Percentiles rank a stretch among this genome's conserved stretches.
Conservation (phyloP, 1,140 invertebrate species). For the Tribolium castaneum region DNA sequence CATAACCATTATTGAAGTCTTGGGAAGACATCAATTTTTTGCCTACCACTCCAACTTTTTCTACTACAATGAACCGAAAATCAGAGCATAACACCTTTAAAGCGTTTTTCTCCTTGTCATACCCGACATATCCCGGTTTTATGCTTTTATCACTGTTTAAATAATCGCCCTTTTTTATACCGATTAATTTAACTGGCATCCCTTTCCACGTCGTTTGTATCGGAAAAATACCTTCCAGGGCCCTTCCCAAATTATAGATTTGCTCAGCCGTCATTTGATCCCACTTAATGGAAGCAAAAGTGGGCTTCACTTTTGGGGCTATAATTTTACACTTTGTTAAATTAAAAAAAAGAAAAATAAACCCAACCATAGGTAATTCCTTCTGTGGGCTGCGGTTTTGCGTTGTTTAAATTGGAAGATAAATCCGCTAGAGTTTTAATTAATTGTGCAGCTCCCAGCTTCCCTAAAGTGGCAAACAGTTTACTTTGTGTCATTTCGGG, state of each 20-base stretch:
- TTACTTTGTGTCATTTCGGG: constrained; percentile 74
- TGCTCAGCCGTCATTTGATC: constrained; percentile 68
- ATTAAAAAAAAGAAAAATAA: constrained; percentile 36
- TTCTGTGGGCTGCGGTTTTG: constrained; percentile 70
- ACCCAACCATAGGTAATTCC: constrained; percentile 76
- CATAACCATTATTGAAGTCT: constrained; percentile 78
- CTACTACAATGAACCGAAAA: constrained; percentile 69
- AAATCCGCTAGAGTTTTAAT: constrained; percentile 73
- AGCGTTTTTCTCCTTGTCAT: constrained; percentile 65
- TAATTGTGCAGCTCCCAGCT: constrained; percentile 77
- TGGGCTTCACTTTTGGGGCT: constrained; percentile 78
- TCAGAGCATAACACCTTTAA: constrained; percentile 72
- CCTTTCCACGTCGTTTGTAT: constrained; percentile 71
- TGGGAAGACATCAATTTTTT: constrained; percentile 71
- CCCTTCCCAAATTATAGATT: constrained; percentile 75
- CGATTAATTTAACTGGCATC: constrained; percentile 71
- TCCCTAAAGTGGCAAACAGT: constrained; percentile 74
- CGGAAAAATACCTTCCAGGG: constrained; percentile 72
- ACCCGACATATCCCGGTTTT: constrained; percentile 66
- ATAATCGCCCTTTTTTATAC: constrained; percentile 64
- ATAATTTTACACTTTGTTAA: constrained; percentile 59
- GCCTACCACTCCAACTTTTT: constrained; percentile 69
- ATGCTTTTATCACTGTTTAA: constrained; percentile 39
- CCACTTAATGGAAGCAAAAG: constrained; percentile 74
- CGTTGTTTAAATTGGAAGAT: constrained; percentile 69